Percentiles rank a stretch among this genome's conserved stretches.
These are phyloP conservation scores for Torymus texanus DNA, from an alignment of 2,888 invertebrate genomes.

Conservation along the genomic window DNA sequence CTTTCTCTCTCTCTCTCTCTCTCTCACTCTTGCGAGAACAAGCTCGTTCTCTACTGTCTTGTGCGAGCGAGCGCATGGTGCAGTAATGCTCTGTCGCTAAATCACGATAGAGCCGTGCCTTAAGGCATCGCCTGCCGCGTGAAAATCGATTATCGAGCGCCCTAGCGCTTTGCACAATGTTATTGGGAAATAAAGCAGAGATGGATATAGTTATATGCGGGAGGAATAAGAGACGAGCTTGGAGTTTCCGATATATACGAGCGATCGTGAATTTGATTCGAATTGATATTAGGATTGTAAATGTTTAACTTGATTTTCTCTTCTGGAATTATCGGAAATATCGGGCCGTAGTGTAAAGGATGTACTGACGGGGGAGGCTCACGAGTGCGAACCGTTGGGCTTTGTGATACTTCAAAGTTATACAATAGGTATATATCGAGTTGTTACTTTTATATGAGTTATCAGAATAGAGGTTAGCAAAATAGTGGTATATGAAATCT, in stretches of 20 bases:
- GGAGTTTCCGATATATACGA: not conserved
- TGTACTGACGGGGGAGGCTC: too few relatives aligned
- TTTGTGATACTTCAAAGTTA: too few relatives aligned
- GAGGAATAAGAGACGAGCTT: too few relatives aligned
- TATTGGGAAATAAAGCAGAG: too few relatives aligned
- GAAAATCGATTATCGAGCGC: constrained; percentile 44
- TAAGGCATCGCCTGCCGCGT: not conserved
- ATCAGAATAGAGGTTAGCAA: too few relatives aligned
- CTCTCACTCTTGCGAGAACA: not conserved
- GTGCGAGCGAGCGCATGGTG: not conserved
- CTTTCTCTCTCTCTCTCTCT: too few relatives aligned
- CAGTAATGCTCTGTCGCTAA: constrained; percentile 31
- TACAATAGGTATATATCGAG: too few relatives aligned
- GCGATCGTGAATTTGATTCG: not conserved
- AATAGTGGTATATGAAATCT: too few relatives aligned
- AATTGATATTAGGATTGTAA: constrained; percentile 5
- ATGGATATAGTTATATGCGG: too few relatives aligned
- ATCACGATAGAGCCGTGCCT: constrained; percentile 25
- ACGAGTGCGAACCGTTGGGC: too few relatives aligned
- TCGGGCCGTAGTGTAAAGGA: not conserved
- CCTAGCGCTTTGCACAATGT: not conserved
- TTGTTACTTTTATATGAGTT: too few relatives aligned
- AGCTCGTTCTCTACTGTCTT: not conserved
- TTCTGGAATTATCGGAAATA: not conserved
- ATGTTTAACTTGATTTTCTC: not conserved